Evolutionary conservation across 1,140 invertebrate genomes (phyloP).

Genomic region (Tetragonula clypearis): DNA sequence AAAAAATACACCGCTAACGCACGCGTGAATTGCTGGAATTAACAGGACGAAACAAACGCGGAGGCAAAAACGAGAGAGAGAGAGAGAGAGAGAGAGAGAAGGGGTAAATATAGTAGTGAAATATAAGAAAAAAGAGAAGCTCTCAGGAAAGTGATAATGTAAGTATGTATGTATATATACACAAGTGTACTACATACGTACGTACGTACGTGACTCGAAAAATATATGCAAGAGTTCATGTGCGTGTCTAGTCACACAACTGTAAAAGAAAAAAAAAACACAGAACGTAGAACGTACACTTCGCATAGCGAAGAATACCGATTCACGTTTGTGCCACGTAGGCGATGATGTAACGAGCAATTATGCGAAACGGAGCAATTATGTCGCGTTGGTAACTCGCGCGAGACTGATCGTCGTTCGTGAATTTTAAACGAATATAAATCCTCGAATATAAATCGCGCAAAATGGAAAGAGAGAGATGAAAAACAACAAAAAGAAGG

Average conservation of each 20-base stretch:
- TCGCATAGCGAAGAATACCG: background rate
- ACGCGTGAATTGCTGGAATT: background rate
- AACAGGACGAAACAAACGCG: background rate
- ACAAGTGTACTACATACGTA: background rate
- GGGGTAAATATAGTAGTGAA: background rate
- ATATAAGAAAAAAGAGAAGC: background rate
- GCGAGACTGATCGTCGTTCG: background rate
- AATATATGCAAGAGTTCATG: background rate
- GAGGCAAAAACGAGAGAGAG: background rate
- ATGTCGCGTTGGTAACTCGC: slow-evolving; percentile 4
- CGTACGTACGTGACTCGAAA: background rate
- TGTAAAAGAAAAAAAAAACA: background rate
- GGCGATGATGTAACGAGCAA: background rate
- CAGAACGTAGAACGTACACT: background rate
- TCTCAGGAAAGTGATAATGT: background rate
- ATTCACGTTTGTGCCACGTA: background rate
- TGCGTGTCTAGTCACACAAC: background rate
- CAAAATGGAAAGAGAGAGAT: background rate
- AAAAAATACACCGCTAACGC: background rate
- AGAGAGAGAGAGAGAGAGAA: background rate
- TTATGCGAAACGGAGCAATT: background rate
- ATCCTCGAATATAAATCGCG: background rate
- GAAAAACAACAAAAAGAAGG: background rate
- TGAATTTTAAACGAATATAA: background rate
- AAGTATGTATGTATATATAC: background rate